Evolutionary conservation across 92 coral and sea anemone genomes (phyloP).

Genomic region (Muricea muricata): DNA sequence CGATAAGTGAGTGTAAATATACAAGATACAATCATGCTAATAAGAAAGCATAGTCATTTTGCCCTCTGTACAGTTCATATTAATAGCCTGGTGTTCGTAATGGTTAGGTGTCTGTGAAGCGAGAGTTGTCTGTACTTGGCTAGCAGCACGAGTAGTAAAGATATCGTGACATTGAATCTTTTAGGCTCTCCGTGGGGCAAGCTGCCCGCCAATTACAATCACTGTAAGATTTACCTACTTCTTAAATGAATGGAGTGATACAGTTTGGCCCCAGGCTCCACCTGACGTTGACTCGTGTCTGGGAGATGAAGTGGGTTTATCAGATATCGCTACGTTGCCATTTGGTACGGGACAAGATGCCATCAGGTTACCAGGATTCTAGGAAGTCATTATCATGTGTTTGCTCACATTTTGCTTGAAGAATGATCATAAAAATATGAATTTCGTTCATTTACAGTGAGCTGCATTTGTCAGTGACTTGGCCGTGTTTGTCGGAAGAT

Average conservation of each 20-base stretch:
- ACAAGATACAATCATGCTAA: no score
- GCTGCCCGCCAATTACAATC: constrained; percentile 79
- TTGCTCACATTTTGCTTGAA: background rate
- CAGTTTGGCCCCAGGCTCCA: constrained; percentile 96
- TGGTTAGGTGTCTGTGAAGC: no score
- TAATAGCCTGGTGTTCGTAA: no score
- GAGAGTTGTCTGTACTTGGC: no score
- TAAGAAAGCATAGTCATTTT: no score
- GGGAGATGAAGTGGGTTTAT: constrained; percentile 77
- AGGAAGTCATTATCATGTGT: no score
- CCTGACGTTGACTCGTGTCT: constrained; percentile 80
- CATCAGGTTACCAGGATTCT: constrained; percentile 86
- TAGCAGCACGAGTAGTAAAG: no score
- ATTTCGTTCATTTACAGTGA: constrained; percentile 61
- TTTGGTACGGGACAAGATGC: constrained; percentile 97
- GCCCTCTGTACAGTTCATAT: no score
- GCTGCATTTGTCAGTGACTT: constrained; percentile 91
- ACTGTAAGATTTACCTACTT: constrained; percentile 91
- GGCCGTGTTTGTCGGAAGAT: constrained; percentile 99
- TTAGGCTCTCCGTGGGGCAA: constrained; percentile 30
- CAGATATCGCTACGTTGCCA: constrained; percentile 77
- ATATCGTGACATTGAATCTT: background rate
- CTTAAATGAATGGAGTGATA: constrained; percentile 95
- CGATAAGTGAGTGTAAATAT: no score
- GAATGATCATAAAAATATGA: background rate